Base-by-base conservation (phyloP, 2,113 vertebrate genomes). In the Natator depressus region DNA sequence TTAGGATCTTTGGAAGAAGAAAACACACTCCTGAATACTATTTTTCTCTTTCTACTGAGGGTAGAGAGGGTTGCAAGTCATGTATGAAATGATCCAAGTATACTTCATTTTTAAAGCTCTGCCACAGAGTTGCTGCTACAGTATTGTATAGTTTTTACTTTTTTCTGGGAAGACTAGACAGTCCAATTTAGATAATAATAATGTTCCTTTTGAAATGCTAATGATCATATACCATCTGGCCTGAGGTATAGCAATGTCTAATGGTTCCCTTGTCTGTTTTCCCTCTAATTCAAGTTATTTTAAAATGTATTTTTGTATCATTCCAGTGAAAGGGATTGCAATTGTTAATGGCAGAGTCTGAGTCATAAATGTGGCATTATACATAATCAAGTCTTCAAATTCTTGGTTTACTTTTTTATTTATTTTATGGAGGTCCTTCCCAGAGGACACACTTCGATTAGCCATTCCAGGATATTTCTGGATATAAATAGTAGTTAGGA, bases 161-260 rank as follows among this genome's bases (percentile, higher is more conserved):
- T 89, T 49, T 10, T 3, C 35, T 81, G 50, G 25, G 8, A 82
- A 76, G 20, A 47, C 19, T 69, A 82, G 90, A 80, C 47, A 92
- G 14, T 80, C 46, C 35, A 91, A 57, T 94, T 89, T 89, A 84
- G 53, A 85, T 82, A 84, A 85, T 82, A 95, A 86, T 82, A 93
- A 80, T 79, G 6, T 89, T 94, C 5, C 25, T 46, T 93, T 93
- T 94, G 88, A 95, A 95, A 94, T 5, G 31, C 5, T 25, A 87
- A 29, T 24, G 51, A 29, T 80, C 72, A 54, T 72, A 31, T 80
- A 50, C 89, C 93, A 89, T 50, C 38, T 90, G 35, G 10, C 19
- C 29, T 82, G 38, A 87, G 13, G 11, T 92, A 87, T 19, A 87
- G 2, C 3, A 81, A 4, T 90, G 62, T 49, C 5, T 83, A 16